A percentile compares a stretch with the other conserved stretches of the same genome.
Conservation (phyloP, 2,113 vertebrate species). For the Amblyopsis rosae region DNA sequence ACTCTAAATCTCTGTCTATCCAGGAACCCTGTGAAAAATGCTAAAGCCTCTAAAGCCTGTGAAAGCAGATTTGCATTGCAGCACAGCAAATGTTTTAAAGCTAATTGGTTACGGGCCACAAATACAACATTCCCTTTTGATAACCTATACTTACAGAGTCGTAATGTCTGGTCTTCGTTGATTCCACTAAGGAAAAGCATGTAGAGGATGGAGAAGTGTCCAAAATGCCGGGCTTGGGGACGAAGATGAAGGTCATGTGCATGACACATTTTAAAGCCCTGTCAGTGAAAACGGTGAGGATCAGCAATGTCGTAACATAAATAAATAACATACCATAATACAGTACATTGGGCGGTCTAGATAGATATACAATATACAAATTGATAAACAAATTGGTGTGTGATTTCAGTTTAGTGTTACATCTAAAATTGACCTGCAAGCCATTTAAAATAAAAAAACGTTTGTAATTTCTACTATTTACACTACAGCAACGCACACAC, state of each 20-base stretch:
- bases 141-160: background rate
- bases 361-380: too few species aligned
- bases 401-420: too few species aligned
- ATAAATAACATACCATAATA: too few species aligned
- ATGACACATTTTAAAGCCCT: conserved; percentile 81
- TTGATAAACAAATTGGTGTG: too few species aligned
- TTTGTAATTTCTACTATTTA: background rate
- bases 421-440: background rate
- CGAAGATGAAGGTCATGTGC: conserved; percentile 82
- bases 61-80: background rate
- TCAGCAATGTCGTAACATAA: background rate
- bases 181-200: conserved; percentile 64
- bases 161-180: conserved; percentile 9
- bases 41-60: background rate
- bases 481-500: too few species aligned
- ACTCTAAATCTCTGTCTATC: background rate
- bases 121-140: background rate
- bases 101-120: background rate
- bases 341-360: too few species aligned
- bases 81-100: too few species aligned
- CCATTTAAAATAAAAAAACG: background rate
- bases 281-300: conserved; percentile 79
- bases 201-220: conserved; percentile 64
- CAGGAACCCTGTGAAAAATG: background rate
- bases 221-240: conserved; percentile 70